These are phyloP conservation scores for Drosophila mercatorum DNA, from an alignment of 2,888 invertebrate genomes.

Conservation along the genomic window DNA sequence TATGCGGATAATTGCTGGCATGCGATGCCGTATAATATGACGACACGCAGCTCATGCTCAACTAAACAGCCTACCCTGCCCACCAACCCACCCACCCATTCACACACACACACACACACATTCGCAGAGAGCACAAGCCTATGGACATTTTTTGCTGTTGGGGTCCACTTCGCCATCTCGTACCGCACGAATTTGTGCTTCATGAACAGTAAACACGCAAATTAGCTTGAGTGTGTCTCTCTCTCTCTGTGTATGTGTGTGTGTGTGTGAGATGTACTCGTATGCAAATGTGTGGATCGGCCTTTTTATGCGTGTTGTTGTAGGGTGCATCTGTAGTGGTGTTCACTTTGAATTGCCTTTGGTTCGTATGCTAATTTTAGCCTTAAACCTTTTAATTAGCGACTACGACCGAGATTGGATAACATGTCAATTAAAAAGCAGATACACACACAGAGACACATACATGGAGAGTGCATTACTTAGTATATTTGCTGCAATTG, in stretches of 20 bases:
- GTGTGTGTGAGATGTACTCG: slow-evolving; percentile 5
- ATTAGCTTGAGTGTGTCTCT: slow-evolving; percentile 36
- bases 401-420: slow-evolving; percentile 76
- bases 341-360: slow-evolving; percentile 56
- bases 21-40: slow-evolving; percentile 73
- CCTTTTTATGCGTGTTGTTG: slow-evolving; percentile 24
- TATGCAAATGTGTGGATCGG: slow-evolving; percentile 19
- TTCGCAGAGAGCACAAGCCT: slow-evolving; percentile 1
- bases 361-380: slow-evolving; percentile 74
- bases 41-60: slow-evolving; percentile 46
- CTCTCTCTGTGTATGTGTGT: slow-evolving; percentile 15
- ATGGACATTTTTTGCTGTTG: slow-evolving; percentile 21
- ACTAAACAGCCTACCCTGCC: slow-evolving; percentile 4
- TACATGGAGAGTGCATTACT: slow-evolving; percentile 12
- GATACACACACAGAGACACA: slow-evolving; percentile 1
- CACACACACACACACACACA: slow-evolving; percentile 2
- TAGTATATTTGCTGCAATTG: slow-evolving; percentile 17
- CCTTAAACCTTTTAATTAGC: slow-evolving; percentile 80
- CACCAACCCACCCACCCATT: not conserved
- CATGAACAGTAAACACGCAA: slow-evolving; percentile 68
- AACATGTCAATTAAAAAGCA: slow-evolving; percentile 54
- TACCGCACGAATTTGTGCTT: slow-evolving; percentile 54
- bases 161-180: slow-evolving; percentile 46
- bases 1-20: slow-evolving; percentile 75
- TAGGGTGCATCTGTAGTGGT: slow-evolving; percentile 40